Evolutionary conservation across 2,113 vertebrate genomes (phyloP).

Genomic region (Dromas ardeola): DNA sequence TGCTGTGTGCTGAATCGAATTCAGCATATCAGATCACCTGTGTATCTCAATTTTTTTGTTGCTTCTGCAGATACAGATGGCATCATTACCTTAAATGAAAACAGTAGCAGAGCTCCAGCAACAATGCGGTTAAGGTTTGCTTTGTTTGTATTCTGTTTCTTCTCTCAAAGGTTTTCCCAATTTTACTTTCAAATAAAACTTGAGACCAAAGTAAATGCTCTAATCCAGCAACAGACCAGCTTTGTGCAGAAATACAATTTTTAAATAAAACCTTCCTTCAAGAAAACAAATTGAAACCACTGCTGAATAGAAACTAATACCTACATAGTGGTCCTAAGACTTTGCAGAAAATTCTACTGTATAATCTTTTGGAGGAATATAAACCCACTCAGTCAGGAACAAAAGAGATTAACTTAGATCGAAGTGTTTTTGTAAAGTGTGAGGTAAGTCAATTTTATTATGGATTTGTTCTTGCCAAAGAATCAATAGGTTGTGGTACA

Average conservation of each 20-base stretch:
- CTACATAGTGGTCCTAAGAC: background rate
- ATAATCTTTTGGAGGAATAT: background rate
- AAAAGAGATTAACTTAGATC: background rate
- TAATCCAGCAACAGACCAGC: background rate
- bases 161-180: background rate
- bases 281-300: background rate
- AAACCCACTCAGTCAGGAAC: background rate
- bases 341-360: background rate
- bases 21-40: background rate
- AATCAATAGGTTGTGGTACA: background rate
- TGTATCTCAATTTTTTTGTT: background rate
- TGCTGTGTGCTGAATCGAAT: background rate
- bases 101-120: background rate
- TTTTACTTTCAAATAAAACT: background rate
- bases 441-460: background rate
- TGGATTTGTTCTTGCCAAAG: background rate
- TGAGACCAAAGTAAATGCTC: background rate
- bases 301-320: background rate
- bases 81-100: background rate
- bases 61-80: background rate
- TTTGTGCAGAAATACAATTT: background rate
- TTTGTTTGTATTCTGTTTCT: background rate
- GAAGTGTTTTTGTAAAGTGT: background rate
- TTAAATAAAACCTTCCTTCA: background rate
- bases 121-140: background rate